phyloP scores from a whole-genome alignment of 2,888 invertebrate genomes.

The Caenorhabditis imperialis region DNA sequence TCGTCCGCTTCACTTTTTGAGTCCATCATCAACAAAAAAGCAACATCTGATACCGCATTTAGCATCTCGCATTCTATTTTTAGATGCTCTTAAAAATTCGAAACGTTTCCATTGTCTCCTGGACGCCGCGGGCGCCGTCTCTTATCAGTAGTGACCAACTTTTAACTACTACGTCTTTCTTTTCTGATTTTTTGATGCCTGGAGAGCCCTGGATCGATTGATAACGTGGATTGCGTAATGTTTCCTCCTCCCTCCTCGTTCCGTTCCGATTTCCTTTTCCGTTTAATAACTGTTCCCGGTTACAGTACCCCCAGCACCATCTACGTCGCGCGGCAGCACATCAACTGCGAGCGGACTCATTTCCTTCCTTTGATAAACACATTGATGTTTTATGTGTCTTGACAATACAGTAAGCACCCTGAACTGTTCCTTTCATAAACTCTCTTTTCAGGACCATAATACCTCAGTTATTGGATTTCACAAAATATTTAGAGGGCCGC shows the following conservation, averaged over 20 bases:
- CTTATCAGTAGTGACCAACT: slow-evolving; percentile 37
- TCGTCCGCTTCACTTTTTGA: not conserved
- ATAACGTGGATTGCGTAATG: slow-evolving; percentile 38
- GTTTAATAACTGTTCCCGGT: not conserved
- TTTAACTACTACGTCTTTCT: slow-evolving; percentile 46
- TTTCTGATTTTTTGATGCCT: slow-evolving; percentile 35
- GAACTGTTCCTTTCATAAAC: not conserved
- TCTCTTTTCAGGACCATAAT: slow-evolving; percentile 38
- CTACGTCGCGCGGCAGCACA: slow-evolving; percentile 43
- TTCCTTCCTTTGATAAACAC: slow-evolving; percentile 12
- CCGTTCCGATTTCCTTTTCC: not conserved
- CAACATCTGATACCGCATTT: slow-evolving; percentile 47
- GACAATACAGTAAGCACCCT: slow-evolving; percentile 22
- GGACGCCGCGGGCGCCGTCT: slow-evolving; percentile 2
- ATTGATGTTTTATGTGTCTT: slow-evolving; percentile 56
- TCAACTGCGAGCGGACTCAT: slow-evolving; percentile 24
- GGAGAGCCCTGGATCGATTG: slow-evolving; percentile 18
- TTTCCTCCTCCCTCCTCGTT: slow-evolving; percentile 13
- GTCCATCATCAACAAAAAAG: slow-evolving; percentile 14
- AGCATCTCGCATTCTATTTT: slow-evolving; percentile 44
- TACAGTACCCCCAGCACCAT: slow-evolving; percentile 38
- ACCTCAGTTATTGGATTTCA: slow-evolving; percentile 34
- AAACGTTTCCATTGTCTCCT: slow-evolving; percentile 47
- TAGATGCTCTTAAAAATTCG: slow-evolving; percentile 33
- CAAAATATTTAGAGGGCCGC: slow-evolving; percentile 50